phyloP scores from a whole-genome alignment of 2,113 vertebrate genomes.

The Cromileptes altivelis region DNA sequence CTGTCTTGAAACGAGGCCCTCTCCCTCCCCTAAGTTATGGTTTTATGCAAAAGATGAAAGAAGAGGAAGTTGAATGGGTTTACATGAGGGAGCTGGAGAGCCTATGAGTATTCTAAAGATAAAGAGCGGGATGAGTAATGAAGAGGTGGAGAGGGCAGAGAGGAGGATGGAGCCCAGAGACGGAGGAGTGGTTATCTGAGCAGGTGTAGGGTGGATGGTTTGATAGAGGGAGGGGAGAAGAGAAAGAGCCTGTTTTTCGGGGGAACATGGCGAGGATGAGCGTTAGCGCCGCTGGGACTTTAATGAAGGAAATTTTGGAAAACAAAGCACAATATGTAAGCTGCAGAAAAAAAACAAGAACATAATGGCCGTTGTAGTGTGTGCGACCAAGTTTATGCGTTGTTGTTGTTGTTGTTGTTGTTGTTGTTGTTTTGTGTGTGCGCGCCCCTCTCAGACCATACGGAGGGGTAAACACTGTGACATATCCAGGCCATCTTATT shows the following conservation, averaged over 20 bases:
- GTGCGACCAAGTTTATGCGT: conserved; percentile 32
- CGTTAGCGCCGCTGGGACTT: conserved; percentile 44
- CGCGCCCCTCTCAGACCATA: conserved; percentile 90
- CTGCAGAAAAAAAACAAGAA: conserved; percentile 67
- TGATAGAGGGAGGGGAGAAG: conserved; percentile 55
- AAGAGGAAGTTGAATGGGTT: conserved; percentile 75
- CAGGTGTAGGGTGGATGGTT: conserved; percentile 73
- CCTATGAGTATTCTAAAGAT: conserved; percentile 67
- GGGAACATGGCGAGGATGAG: conserved; percentile 56
- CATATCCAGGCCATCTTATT: conserved; percentile 99
- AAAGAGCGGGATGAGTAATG: conserved; percentile 71
- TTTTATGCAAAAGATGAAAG: conserved; percentile 77
- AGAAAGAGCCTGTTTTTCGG: conserved; percentile 30
- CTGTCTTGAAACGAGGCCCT: conserved; percentile 39
- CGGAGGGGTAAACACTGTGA: conserved; percentile 93
- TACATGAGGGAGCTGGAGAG: conserved; percentile 61
- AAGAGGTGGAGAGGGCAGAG: conserved; percentile 62
- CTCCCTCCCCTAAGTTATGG: conserved; percentile 53
- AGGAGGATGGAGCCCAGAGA: conserved; percentile 70
- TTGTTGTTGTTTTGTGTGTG: conserved; percentile 82
- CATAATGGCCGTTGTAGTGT: conserved; percentile 87
- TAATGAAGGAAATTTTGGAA: conserved; percentile 63
- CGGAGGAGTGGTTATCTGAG: conserved; percentile 70
- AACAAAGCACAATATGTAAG: conserved; percentile 66
- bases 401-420: not conserved